phyloP scores from a whole-genome alignment of 2,888 invertebrate genomes.

The Ennomos erosarius region DNA sequence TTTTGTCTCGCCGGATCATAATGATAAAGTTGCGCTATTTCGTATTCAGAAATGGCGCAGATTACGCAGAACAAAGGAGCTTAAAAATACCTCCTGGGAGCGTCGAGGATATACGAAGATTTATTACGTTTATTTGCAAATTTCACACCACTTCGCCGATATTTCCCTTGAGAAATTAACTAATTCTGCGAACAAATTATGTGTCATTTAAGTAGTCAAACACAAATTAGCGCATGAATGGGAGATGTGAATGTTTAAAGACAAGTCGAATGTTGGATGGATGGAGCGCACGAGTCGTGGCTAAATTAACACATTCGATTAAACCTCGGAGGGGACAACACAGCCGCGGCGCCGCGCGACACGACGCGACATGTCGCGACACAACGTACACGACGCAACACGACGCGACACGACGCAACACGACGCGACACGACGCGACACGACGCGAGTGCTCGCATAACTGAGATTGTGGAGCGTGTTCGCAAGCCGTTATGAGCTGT shows the following conservation, averaged over 20 bases:
- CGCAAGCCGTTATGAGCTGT: too few relatives aligned
- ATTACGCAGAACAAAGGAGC: slow-evolving; percentile 37
- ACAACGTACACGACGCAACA: too few relatives aligned
- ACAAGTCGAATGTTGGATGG: slow-evolving; percentile 29
- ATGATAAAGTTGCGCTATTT: slow-evolving; percentile 16
- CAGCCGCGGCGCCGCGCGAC: too few relatives aligned
- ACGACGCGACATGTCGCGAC: too few relatives aligned
- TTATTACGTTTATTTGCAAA: slow-evolving; percentile 45
- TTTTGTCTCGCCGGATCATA: slow-evolving; percentile 5
- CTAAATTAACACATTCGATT: slow-evolving; percentile 48
- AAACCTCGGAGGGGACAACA: slow-evolving; percentile 17
- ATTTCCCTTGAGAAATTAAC: slow-evolving; percentile 52
- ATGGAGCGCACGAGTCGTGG: slow-evolving; percentile 32
- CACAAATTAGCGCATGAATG: slow-evolving; percentile 28
- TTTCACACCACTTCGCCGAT: slow-evolving; percentile 32
- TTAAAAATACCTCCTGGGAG: slow-evolving; percentile 25
- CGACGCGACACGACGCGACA: too few relatives aligned
- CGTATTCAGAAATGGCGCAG: slow-evolving; percentile 40
- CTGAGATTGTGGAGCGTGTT: too few relatives aligned
- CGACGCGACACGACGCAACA: too few relatives aligned
- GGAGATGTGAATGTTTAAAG: slow-evolving; percentile 30
- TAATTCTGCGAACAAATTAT: slow-evolving; percentile 30
- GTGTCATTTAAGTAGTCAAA: slow-evolving; percentile 29
- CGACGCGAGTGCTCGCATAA: too few relatives aligned
- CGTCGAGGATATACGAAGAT: slow-evolving; percentile 32